Evolutionary conservation across 2,888 invertebrate species (phyloP), one percentile per base, ranked within the genome.

Genomic region (Hirtodrosophila cameraria): DNA sequence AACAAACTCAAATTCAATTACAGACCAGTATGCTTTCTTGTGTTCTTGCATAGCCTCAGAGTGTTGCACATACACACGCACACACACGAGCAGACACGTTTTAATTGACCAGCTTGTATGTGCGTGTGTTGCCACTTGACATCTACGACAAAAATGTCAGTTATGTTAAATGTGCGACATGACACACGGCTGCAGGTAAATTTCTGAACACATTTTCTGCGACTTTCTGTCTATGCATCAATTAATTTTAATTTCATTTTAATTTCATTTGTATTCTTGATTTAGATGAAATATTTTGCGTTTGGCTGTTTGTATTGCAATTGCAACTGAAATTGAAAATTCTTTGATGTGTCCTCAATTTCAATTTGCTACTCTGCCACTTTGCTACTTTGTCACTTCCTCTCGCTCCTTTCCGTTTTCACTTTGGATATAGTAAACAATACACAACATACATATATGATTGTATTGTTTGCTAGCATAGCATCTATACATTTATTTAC

Each of bases 181-280:
- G 11, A 45, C 20, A 13, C 31, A 13, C n/a, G n/a, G 8, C 16
- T 9, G 9, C 12, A 23, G 23, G 4, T 8, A 23, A 8, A 16
- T 8, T 20, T 38, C 20, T 12, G 20, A 5, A 13, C 25, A 31
- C n/a, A 27, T 20, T 18, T 6, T 49, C 13, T 8, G 6, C n/a
- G 36, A 35, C 27, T 27, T 27, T 23, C 52, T 35, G 20, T 23
- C 11, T 42, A 69, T 61, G 65, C 58, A 49, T 68, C 59, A 65
- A 76, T 77, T 73, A 64, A 69, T 64, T 79, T 75, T 76, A 79
- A 85, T 75, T 85, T 66, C 59, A 75, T 80, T 83, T 72, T 41
- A 54, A 69, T 62, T 55, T 67, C 30, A 48, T 54, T 70, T 62
- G 25, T 28, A 61, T 42, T 43, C 16, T 53, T n/a, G 42, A 62